These are phyloP conservation scores for Eublepharis macularius DNA, from an alignment of 2,113 vertebrate species.

Conservation along the genomic window DNA sequence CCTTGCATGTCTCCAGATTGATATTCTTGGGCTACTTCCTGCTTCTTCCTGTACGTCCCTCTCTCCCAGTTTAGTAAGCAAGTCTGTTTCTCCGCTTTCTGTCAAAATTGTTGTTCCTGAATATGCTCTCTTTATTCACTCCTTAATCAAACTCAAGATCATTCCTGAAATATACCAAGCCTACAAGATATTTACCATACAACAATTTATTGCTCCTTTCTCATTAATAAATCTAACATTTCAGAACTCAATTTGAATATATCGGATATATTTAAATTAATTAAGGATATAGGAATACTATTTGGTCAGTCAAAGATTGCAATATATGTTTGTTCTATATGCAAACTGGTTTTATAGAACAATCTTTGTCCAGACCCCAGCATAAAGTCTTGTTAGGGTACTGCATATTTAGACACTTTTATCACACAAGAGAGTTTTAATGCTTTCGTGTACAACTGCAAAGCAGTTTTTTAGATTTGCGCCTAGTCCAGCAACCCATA, in stretches of 20 bases:
- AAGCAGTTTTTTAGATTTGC: conserved; percentile 1
- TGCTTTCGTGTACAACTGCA: neutral
- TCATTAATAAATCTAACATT: neutral
- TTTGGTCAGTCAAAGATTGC: neutral
- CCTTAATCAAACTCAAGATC: too few relatives aligned
- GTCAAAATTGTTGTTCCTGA: too few relatives aligned
- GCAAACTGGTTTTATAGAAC: neutral
- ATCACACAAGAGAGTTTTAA: neutral
- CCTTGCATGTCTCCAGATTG: too few relatives aligned
- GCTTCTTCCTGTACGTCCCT: too few relatives aligned
- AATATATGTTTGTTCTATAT: neutral
- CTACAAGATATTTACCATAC: neutral
- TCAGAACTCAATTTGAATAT: neutral
- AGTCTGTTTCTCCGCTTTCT: too few relatives aligned
- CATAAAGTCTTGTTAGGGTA: neutral
- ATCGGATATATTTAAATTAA: neutral
- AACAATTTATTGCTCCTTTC: neutral
- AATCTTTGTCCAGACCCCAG: neutral
- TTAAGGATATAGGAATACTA: neutral
- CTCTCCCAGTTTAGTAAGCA: too few relatives aligned
- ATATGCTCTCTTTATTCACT: too few relatives aligned
- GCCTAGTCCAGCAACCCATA: neutral
- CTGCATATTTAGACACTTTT: conserved; percentile 9
- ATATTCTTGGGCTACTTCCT: too few relatives aligned
- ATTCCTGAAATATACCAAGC: too few relatives aligned